Evolutionary conservation across 2,113 vertebrate species (phyloP).

Genomic region (Tringa solitaria): DNA sequence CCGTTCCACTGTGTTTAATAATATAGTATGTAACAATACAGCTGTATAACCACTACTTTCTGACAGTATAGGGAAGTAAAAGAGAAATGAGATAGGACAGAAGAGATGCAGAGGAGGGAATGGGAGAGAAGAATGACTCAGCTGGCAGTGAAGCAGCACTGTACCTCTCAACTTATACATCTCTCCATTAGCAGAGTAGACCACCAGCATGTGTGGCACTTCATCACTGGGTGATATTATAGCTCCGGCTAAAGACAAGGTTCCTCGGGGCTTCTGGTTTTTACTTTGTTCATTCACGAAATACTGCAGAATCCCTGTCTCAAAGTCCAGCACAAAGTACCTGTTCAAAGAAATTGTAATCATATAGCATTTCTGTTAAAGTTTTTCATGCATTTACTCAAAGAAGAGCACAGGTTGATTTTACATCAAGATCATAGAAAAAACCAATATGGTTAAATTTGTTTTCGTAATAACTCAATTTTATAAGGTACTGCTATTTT

Average conservation of each 20-base stretch:
- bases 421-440: background rate
- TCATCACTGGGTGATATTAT: constrained; percentile 88
- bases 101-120: background rate
- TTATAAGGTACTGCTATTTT: background rate
- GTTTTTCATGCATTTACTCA: background rate
- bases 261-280: constrained; percentile 91
- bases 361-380: background rate
- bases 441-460: background rate
- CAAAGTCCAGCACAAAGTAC: constrained; percentile 91
- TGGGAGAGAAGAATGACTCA: background rate
- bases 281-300: constrained; percentile 91
- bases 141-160: background rate
- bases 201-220: constrained; percentile 90
- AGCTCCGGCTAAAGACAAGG: constrained; percentile 88
- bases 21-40: background rate
- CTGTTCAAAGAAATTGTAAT: constrained; percentile 56
- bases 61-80: background rate
- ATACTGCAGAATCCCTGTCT: constrained; percentile 90
- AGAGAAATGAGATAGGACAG: background rate
- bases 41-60: background rate
- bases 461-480: background rate
- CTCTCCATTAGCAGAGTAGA: constrained; percentile 89
- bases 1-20: background rate
- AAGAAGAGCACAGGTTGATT: background rate
- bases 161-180: constrained; percentile 94